Evolutionary conservation across 92 coral and sea anemone species (phyloP).

Genomic region (Umimayanthus chanpuru): DNA sequence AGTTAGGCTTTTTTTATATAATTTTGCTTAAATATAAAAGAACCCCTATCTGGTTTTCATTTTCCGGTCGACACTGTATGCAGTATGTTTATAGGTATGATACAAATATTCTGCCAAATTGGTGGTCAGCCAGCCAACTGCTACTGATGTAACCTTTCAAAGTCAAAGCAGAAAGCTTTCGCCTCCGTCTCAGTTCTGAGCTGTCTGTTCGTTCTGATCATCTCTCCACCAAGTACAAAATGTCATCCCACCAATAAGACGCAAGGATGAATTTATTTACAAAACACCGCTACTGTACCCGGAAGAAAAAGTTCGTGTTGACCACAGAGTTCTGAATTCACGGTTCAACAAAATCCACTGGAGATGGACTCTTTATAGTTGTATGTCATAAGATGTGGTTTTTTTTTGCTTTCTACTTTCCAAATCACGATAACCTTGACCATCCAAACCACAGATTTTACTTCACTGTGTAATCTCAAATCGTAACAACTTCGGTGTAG

Average conservation of each 20-base stretch:
- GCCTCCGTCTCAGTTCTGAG: neutral
- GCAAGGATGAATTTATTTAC: neutral
- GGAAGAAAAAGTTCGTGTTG: neutral
- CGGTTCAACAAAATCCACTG: too few species aligned
- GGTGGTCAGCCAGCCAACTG: neutral
- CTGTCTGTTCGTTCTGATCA: neutral
- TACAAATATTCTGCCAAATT: too few species aligned
- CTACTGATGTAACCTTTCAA: neutral
- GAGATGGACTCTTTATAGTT: too few species aligned
- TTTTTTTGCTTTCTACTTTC: too few species aligned
- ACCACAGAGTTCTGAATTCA: neutral
- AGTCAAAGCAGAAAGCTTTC: neutral
- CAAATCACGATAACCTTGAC: neutral
- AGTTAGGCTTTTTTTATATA: too few species aligned
- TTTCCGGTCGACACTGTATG: neutral
- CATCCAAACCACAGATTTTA: neutral
- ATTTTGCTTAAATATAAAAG: too few species aligned
- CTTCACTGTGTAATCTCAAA: neutral
- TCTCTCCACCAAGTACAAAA: neutral
- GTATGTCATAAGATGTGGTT: neutral
- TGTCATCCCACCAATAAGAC: neutral
- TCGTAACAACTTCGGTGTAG: neutral
- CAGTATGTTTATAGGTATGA: neutral
- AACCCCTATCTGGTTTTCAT: neutral
- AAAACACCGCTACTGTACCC: neutral